Evolutionary conservation across 2,888 invertebrate species (phyloP).

Genomic region (Diplazon laetatorius): DNA sequence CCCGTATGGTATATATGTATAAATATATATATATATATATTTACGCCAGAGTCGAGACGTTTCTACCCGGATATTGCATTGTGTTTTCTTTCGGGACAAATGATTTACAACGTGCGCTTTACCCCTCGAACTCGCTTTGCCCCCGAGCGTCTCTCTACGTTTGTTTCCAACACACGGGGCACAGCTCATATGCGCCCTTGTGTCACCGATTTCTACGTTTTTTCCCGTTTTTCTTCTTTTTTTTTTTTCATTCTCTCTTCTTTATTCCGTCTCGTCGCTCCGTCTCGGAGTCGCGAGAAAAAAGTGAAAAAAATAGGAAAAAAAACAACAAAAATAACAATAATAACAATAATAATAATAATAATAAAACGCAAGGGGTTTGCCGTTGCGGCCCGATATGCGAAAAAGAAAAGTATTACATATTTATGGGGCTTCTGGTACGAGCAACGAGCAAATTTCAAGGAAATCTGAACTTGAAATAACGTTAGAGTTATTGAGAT

Average conservation of each 20-base stretch:
- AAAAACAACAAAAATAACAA: slow-evolving; percentile 46
- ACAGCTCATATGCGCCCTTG: slow-evolving; percentile 19
- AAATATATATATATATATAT: no score
- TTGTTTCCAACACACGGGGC: slow-evolving; percentile 34
- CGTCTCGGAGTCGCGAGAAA: slow-evolving; percentile 9
- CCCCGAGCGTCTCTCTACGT: slow-evolving; percentile 47
- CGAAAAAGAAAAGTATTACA: slow-evolving; percentile 79
- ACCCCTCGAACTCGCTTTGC: slow-evolving; percentile 73
- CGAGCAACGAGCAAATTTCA: slow-evolving; percentile 79
- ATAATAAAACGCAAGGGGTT: slow-evolving; percentile 57
- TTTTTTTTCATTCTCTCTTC: slow-evolving; percentile 10
- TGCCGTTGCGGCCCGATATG: slow-evolving; percentile 36
- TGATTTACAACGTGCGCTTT: slow-evolving; percentile 79
- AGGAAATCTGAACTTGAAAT: slow-evolving; percentile 79
- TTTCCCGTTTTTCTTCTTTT: slow-evolving; percentile 9
- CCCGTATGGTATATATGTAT: no score
- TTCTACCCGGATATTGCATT: slow-evolving; percentile 73
- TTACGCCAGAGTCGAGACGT: slow-evolving; percentile 55
- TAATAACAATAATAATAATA: no score
- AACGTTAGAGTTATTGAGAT: slow-evolving; percentile 78
- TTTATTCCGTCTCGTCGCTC: slow-evolving; percentile 5
- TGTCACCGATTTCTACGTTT: slow-evolving; percentile 16
- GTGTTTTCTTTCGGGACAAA: slow-evolving; percentile 81
- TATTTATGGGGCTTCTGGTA: slow-evolving; percentile 82
- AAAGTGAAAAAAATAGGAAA: no score